Conservation (phyloP, 2,113 vertebrate genomes). For the Paramisgurnus dabryanus region DNA sequence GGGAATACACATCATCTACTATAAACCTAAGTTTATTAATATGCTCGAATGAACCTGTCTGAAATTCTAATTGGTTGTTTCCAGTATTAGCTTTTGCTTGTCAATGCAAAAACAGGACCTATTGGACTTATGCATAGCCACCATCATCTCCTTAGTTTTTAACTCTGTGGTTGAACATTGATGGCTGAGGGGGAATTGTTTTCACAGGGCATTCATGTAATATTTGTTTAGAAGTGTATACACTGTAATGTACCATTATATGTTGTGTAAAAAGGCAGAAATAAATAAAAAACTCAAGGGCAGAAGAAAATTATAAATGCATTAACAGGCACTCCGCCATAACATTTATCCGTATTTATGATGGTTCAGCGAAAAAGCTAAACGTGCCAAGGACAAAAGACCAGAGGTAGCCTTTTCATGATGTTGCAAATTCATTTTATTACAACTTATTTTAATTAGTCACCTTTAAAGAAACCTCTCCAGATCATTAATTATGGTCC, state of each 20-base stretch:
- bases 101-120: not conserved
- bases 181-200: not conserved
- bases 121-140: not conserved
- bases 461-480: not conserved
- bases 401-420: not conserved
- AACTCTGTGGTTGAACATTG: too few relatives aligned
- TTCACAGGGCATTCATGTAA: not conserved
- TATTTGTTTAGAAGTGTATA: not conserved
- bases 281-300: constrained; percentile 5
- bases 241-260: not conserved
- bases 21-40: too few relatives aligned
- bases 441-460: constrained; percentile 7
- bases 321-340: constrained; percentile 19
- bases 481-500: not conserved
- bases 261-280: not conserved
- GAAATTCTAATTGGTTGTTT: not conserved
- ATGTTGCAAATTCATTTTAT: not conserved
- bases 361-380: not conserved
- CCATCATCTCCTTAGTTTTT: not conserved
- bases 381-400: not conserved
- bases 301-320: not conserved
- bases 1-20: too few relatives aligned
- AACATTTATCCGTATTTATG: not conserved
- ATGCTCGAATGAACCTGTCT: too few relatives aligned
- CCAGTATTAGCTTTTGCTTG: not conserved